Percentiles rank a stretch among this genome's conserved stretches.
Evolutionary conservation across 2,113 vertebrate genomes (phyloP).

Genomic region (Macrotus californicus): DNA sequence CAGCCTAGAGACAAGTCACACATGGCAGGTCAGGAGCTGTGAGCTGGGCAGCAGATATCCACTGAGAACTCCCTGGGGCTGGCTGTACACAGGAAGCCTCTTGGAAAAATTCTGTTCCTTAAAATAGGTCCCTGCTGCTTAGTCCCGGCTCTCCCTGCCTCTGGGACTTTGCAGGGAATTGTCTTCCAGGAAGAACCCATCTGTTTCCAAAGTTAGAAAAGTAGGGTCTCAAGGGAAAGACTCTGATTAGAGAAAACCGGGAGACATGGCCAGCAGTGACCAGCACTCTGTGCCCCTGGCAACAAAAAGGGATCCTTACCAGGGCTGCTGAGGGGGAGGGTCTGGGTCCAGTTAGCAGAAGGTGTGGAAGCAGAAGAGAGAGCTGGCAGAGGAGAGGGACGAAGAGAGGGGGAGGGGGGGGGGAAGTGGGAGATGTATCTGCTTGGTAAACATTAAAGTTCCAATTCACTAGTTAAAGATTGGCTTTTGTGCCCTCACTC

Average conservation of each 20-base stretch:
- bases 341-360: constrained; percentile 42
- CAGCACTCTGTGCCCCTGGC: neutral
- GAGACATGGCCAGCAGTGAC: neutral
- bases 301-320: constrained; percentile 30
- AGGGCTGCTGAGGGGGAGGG: neutral
- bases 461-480: constrained; percentile 81
- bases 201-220: constrained; percentile 77
- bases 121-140: constrained; percentile 69
- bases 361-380: neutral
- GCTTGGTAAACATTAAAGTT: constrained; percentile 85
- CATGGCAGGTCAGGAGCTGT: neutral
- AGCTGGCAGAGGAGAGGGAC: neutral
- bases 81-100: neutral
- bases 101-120: constrained; percentile 71
- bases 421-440: constrained; percentile 78
- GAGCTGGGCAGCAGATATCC: neutral
- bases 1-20: neutral
- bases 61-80: neutral
- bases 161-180: constrained; percentile 78
- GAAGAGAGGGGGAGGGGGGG: neutral
- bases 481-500: constrained; percentile 74
- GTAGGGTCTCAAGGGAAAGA: constrained; percentile 53
- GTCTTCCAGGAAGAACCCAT: constrained; percentile 76
- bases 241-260: constrained; percentile 41
- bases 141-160: constrained; percentile 69